These are phyloP conservation scores for Jordanella pulchra DNA, from an alignment of 2,797 vertebrate species.

Conservation along the genomic window DNA sequence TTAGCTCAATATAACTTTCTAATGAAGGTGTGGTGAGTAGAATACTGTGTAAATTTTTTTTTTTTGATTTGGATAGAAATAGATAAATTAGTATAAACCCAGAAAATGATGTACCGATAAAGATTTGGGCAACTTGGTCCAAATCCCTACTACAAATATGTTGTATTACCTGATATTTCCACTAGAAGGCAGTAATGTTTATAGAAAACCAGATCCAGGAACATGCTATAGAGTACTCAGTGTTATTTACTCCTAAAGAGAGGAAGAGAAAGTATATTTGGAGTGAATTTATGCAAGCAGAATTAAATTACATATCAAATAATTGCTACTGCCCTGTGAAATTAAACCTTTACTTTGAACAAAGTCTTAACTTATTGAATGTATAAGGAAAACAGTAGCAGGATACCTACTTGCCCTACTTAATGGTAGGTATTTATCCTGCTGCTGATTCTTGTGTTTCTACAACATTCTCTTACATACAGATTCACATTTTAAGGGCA, in stretches of 20 bases:
- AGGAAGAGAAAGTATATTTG: too few species aligned
- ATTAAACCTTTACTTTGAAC: not conserved
- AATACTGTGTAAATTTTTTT: not conserved
- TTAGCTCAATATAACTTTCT: too few species aligned
- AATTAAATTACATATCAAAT: not conserved
- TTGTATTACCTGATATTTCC: conserved; percentile 1
- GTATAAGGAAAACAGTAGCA: not conserved
- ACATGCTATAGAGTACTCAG: not conserved
- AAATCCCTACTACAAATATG: not conserved
- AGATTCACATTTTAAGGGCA: not conserved
- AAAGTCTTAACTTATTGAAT: not conserved
- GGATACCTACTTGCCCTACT: too few species aligned
- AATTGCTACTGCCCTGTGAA: not conserved
- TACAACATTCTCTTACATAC: not conserved
- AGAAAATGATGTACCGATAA: too few species aligned
- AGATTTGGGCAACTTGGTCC: not conserved
- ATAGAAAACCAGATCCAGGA: not conserved
- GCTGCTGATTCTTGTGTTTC: not conserved
- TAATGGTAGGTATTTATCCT: not conserved
- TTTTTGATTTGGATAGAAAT: not conserved
- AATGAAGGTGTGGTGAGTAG: not conserved
- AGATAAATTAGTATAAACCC: not conserved
- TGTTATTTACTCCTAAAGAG: not conserved
- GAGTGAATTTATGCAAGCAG: not conserved
- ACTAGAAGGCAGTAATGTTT: conserved; percentile 17